These are phyloP conservation scores for Tamias sibiricus DNA, from an alignment of 2,113 vertebrate genomes.

Conservation along the genomic window DNA sequence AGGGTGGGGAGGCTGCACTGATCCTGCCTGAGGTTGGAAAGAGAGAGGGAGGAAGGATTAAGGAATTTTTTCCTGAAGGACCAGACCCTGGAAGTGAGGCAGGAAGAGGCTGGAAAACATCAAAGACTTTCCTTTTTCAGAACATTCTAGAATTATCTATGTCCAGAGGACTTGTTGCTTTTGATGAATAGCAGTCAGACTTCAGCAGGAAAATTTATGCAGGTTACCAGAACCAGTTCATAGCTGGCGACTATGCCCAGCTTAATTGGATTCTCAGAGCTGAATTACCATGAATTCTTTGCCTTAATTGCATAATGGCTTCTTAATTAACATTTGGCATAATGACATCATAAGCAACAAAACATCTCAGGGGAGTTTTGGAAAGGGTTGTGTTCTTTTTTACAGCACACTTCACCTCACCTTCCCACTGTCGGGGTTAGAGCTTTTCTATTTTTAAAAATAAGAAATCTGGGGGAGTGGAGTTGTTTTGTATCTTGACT, in stretches of 20 bases:
- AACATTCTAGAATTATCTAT: not conserved
- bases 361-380: not conserved
- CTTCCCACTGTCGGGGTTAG: not conserved
- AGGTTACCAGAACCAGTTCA: not conserved
- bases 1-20: not conserved
- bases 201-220: not conserved
- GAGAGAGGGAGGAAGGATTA: not conserved
- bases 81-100: not conserved
- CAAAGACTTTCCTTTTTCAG: not conserved
- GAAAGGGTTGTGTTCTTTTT: not conserved
- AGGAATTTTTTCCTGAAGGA: not conserved
- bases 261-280: not conserved
- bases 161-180: not conserved
- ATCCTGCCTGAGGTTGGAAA: not conserved
- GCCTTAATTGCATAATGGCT: slow-evolving; percentile 37
- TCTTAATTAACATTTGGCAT: slow-evolving; percentile 44
- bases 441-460: not conserved
- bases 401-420: not conserved
- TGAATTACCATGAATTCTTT: not conserved
- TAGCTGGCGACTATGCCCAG: not conserved
- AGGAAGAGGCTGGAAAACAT: not conserved
- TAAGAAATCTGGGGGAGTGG: not conserved
- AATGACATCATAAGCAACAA: slow-evolving; percentile 1
- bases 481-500: not conserved
- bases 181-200: not conserved